phyloP scores from a whole-genome alignment of 2,888 invertebrate genomes.

The Pollenia angustigena region DNA sequence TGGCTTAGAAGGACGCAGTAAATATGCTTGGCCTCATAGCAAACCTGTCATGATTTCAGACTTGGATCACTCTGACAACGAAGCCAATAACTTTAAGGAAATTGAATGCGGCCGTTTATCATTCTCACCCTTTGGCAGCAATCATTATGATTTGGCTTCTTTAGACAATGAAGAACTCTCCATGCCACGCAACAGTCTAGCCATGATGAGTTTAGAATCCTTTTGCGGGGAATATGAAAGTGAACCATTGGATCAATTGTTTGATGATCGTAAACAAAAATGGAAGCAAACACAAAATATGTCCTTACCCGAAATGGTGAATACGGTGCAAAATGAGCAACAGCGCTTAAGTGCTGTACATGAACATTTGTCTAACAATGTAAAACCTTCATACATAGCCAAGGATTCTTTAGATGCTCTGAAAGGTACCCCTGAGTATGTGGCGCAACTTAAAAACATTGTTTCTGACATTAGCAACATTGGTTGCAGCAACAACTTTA shows the following conservation, averaged over 20 bases:
- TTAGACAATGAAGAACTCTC: conserved; percentile 63
- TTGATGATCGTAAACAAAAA: conserved; percentile 71
- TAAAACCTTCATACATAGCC: background rate
- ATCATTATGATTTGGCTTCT: conserved; percentile 71
- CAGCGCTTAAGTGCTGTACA: conserved; percentile 76
- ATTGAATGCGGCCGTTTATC: conserved; percentile 77
- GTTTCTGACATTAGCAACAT: conserved; percentile 78
- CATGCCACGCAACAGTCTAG: conserved; percentile 58
- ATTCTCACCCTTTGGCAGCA: conserved; percentile 76
- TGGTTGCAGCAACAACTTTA: conserved; percentile 78
- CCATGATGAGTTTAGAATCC: conserved; percentile 75
- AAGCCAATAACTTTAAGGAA: conserved; percentile 75
- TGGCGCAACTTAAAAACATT: conserved; percentile 77
- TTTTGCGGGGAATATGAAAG: conserved; percentile 79
- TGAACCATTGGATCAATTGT: conserved; percentile 81
- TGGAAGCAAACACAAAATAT: background rate
- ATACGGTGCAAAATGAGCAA: conserved; percentile 77
- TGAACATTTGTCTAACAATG: conserved; percentile 70
- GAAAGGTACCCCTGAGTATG: conserved; percentile 75
- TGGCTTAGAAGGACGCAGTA: conserved; percentile 79
- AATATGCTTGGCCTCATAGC: conserved; percentile 79
- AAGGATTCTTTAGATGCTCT: conserved; percentile 32
- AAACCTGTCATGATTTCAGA: conserved; percentile 75
- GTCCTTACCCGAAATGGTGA: conserved; percentile 75
- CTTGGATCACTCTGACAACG: conserved; percentile 79